A percentile compares a stretch with the other conserved stretches of the same genome.
Conservation (phyloP, 2,888 invertebrate genomes). For the Protonemura montana region DNA sequence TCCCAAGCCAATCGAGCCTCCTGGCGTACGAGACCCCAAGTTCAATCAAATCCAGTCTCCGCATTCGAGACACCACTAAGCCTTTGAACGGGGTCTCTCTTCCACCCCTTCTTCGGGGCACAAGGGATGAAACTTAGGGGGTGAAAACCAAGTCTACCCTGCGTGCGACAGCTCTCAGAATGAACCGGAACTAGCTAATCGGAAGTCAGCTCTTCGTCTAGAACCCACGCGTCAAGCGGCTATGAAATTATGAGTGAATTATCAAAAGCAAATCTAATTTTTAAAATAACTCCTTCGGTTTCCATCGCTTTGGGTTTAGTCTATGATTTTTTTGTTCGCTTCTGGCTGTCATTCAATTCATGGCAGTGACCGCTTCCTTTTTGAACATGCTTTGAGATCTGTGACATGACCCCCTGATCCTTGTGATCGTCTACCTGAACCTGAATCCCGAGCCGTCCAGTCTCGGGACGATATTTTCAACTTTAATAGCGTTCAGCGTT, state of each 20-base stretch:
- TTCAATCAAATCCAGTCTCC: not conserved
- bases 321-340: not conserved
- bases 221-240: not conserved
- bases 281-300: not conserved
- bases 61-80: not conserved
- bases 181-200: not conserved
- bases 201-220: not conserved
- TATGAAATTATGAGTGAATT: constrained; percentile 5
- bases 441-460: too few relatives aligned
- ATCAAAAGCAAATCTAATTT: not conserved
- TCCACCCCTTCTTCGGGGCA: too few relatives aligned
- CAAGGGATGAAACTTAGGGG: not conserved
- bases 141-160: not conserved
- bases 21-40: not conserved
- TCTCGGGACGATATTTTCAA: not conserved
- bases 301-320: not conserved
- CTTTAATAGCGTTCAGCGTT: not conserved
- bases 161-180: not conserved
- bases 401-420: too few relatives aligned
- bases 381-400: not conserved
- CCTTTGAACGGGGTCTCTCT: not conserved
- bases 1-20: not conserved
- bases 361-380: not conserved
- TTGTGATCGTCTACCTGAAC: too few relatives aligned
- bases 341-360: not conserved